Evolutionary conservation across 2,888 invertebrate species (phyloP).

Genomic region (Smittia aterrima): DNA sequence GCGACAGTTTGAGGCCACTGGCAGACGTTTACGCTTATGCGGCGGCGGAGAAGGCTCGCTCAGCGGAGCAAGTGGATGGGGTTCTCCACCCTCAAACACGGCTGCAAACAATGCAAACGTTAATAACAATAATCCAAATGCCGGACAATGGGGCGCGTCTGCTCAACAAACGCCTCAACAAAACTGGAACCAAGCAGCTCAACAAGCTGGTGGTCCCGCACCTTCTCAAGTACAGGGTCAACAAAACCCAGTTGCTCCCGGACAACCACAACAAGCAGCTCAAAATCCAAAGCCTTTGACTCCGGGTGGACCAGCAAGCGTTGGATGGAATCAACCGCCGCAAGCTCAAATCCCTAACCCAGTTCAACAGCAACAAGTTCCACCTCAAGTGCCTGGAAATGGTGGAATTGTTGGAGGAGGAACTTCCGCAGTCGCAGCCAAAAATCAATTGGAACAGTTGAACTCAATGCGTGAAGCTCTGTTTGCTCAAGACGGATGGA

Average conservation of each 20-base stretch:
- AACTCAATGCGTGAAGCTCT: slow-evolving; percentile 89
- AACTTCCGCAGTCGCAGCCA: slow-evolving; percentile 67
- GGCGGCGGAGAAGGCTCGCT: slow-evolving; percentile 82
- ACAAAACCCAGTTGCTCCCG: slow-evolving; percentile 47
- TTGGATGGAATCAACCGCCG: slow-evolving; percentile 43
- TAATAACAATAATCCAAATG: slow-evolving; percentile 47
- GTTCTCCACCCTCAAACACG: slow-evolving; percentile 69
- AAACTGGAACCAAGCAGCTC: slow-evolving; percentile 51
- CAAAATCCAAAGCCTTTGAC: slow-evolving; percentile 55
- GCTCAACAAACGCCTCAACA: slow-evolving; percentile 52
- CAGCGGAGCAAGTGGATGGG: slow-evolving; percentile 77
- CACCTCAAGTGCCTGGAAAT: slow-evolving; percentile 48
- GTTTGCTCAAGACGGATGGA: slow-evolving; percentile 91
- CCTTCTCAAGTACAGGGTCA: not conserved
- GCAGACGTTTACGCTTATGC: slow-evolving; percentile 63
- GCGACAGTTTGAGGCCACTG: slow-evolving; percentile 56
- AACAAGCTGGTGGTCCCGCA: slow-evolving; percentile 19
- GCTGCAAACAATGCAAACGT: slow-evolving; percentile 43
- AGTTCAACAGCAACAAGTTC: slow-evolving; percentile 40
- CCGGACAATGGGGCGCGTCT: slow-evolving; percentile 58
- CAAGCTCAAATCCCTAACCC: slow-evolving; percentile 38
- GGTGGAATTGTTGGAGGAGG: slow-evolving; percentile 56
- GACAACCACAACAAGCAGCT: slow-evolving; percentile 50
- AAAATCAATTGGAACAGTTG: slow-evolving; percentile 81
- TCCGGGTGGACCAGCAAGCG: slow-evolving; percentile 53